Percentiles rank a stretch among this genome's conserved stretches.
These are phyloP conservation scores for Zeuzera pyrina DNA, from an alignment of 2,888 invertebrate species.

Conservation along the genomic window DNA sequence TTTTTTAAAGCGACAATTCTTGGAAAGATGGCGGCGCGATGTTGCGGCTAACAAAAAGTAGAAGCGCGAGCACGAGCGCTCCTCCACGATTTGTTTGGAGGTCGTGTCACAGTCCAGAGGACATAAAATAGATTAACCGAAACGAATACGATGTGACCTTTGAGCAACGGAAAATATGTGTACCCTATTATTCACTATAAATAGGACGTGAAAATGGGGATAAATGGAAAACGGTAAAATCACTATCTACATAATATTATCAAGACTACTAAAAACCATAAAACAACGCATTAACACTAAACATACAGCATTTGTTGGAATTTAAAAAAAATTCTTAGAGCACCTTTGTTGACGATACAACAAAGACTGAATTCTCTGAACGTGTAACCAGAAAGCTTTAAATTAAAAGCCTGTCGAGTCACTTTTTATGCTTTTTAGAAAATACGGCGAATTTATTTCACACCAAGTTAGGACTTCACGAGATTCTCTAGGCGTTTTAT, in stretches of 20 bases:
- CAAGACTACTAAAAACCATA: no score
- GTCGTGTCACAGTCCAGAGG: no score
- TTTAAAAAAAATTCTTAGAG: conserved; percentile 34
- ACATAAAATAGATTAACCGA: no score
- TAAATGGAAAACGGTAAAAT: no score
- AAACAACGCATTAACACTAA: conserved; percentile 31
- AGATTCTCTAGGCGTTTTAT: conserved; percentile 5
- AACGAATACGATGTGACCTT: no score
- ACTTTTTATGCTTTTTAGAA: conserved; percentile 22
- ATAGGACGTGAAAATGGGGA: no score
- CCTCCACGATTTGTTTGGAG: no score
- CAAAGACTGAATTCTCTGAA: conserved; percentile 51
- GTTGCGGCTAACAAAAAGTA: conserved; percentile 31
- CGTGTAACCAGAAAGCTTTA: conserved; percentile 34
- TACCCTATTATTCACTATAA: no score
- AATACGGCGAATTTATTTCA: conserved; percentile 18
- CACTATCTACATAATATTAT: no score
- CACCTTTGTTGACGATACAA: conserved; percentile 29
- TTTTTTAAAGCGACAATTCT: conserved; percentile 49
- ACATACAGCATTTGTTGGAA: conserved; percentile 31
- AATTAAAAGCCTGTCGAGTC: conserved; percentile 38
- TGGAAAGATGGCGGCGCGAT: conserved; percentile 40
- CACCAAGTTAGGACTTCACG: conserved; percentile 10
- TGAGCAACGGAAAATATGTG: no score
- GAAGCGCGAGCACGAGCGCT: conserved; percentile 46